Percentiles rank a stretch among this genome's conserved stretches.
These are phyloP conservation scores for Fragum fragum DNA, from an alignment of 2,888 invertebrate species.

Conservation along the genomic window DNA sequence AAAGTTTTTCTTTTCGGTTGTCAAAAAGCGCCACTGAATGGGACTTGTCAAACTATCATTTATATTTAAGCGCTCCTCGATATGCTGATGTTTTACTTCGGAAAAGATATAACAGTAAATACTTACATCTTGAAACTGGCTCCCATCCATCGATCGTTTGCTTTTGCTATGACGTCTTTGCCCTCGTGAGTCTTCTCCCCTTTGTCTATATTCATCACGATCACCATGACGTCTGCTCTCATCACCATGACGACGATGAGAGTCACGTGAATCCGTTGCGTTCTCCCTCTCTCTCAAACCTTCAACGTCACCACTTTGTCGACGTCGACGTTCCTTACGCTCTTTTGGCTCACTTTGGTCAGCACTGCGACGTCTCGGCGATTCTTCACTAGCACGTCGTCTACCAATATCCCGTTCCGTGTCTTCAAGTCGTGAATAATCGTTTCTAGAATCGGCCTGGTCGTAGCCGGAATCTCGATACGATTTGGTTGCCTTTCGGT, in stretches of 20 bases:
- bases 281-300: constrained; percentile 56
- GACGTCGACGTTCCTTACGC: constrained; percentile 52
- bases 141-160: constrained; percentile 41
- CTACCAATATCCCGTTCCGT: constrained; percentile 2
- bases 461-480: constrained; percentile 24
- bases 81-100: no score
- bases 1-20: no score
- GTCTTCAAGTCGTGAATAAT: constrained; percentile 10
- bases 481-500: constrained; percentile 7
- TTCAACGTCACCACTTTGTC: constrained; percentile 58
- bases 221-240: constrained; percentile 23
- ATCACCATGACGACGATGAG: constrained; percentile 19
- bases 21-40: no score
- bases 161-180: constrained; percentile 52
- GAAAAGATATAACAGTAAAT: no score
- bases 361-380: constrained; percentile 31
- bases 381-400: constrained; percentile 41
- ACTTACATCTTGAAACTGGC: constrained; percentile 61
- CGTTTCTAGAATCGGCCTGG: constrained; percentile 22
- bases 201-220: constrained; percentile 11
- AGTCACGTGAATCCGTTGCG: constrained; percentile 26
- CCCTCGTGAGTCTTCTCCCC: constrained; percentile 46
- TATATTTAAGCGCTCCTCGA: no score
- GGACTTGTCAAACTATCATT: no score
- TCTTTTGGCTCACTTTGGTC: constrained; percentile 36